These are phyloP conservation scores for Oscheius sp. DNA, from an alignment of 2,888 invertebrate species.

Conservation along the genomic window DNA sequence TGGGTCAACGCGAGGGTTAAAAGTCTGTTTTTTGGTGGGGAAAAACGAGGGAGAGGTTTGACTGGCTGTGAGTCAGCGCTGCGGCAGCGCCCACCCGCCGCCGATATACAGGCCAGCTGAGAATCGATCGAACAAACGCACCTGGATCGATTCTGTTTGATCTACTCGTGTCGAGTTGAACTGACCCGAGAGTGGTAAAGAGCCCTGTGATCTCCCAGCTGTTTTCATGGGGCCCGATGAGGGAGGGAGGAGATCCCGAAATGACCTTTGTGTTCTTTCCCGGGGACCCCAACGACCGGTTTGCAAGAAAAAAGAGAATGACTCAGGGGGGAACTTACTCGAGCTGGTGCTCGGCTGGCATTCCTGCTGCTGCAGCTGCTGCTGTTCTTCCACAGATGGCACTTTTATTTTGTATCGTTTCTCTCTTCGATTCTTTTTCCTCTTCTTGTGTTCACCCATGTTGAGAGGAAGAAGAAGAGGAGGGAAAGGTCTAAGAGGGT, in stretches of 20 bases:
- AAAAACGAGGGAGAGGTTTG: background rate
- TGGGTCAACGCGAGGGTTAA: background rate
- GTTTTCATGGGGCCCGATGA: background rate
- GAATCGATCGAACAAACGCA: conserved; percentile 21
- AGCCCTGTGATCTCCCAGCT: background rate
- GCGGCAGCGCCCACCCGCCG: conserved; percentile 2
- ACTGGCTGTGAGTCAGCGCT: conserved; percentile 24
- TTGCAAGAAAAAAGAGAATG: background rate
- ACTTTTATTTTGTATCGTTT: conserved; percentile 13
- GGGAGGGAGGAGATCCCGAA: background rate
- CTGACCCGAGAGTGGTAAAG: background rate
- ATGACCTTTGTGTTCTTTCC: conserved; percentile 4
- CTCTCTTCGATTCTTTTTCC: background rate
- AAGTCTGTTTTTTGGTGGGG: background rate
- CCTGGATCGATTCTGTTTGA: conserved; percentile 19
- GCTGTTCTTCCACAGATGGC: conserved; percentile 3
- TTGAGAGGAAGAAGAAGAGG: background rate
- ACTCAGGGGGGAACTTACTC: background rate
- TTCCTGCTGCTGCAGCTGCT: background rate
- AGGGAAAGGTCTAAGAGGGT: background rate
- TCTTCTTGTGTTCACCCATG: conserved; percentile 28
- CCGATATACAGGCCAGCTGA: conserved; percentile 26
- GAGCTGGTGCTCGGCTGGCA: background rate
- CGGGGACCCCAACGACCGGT: no score
- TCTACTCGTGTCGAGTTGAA: conserved; percentile 1